phyloP scores from a whole-genome alignment of 2,113 vertebrate genomes.

The Pantherophis guttatus region DNA sequence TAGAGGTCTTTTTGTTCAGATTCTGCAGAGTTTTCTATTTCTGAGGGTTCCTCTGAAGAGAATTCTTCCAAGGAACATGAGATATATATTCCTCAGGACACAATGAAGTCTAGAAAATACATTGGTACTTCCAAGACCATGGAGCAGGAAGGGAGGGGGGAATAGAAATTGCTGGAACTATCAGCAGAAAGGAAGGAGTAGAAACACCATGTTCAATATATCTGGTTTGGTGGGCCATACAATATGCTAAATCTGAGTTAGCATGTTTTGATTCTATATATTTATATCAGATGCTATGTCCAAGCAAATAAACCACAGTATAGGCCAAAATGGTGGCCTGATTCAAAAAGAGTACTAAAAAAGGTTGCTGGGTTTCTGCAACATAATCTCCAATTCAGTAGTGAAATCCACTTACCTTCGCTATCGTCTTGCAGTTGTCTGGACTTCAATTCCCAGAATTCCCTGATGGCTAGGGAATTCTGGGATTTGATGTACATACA shows the following conservation, averaged over 20 bases:
- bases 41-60: neutral
- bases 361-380: neutral
- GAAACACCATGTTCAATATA: neutral
- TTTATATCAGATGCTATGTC: neutral
- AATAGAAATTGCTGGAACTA: neutral
- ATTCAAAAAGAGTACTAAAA: neutral
- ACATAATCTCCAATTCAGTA: neutral
- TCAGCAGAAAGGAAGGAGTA: neutral
- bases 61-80: neutral
- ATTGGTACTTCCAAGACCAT: neutral
- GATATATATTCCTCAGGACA: neutral
- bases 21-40: neutral
- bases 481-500: neutral
- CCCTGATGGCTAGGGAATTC: neutral
- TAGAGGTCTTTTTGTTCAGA: neutral
- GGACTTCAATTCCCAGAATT: neutral
- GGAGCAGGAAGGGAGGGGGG: neutral
- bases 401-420: too few relatives aligned
- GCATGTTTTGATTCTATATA: neutral
- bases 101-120: neutral
- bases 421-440: neutral
- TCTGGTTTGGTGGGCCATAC: neutral
- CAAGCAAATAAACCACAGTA: neutral
- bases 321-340: neutral
- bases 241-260: neutral